phyloP scores from a whole-genome alignment of 2,888 invertebrate genomes.

The Keiferia lycopersicella region DNA sequence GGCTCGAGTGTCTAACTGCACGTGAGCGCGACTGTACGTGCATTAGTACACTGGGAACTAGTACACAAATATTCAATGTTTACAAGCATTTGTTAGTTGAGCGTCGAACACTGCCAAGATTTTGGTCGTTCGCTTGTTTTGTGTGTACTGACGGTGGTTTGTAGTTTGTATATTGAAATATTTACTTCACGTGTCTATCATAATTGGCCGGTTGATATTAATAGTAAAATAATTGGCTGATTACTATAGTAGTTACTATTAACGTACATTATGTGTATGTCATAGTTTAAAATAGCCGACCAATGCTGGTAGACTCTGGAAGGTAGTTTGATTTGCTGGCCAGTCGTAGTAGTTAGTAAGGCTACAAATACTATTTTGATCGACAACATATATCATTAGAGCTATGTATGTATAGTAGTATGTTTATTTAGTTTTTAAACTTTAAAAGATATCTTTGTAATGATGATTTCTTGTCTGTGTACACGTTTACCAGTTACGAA shows the following conservation, averaged over 20 bases:
- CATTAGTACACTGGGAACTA: not conserved
- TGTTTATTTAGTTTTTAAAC: no score
- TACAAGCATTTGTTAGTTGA: not conserved
- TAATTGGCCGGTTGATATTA: not conserved
- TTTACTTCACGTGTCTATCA: not conserved
- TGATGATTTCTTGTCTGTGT: not conserved
- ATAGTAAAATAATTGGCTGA: no score
- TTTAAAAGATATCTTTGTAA: no score
- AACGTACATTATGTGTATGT: no score
- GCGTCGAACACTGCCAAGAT: not conserved
- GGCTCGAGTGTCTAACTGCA: no score
- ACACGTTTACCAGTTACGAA: not conserved
- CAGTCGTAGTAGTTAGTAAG: not conserved
- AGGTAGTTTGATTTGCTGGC: not conserved
- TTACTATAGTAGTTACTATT: no score
- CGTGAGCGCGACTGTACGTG: no score
- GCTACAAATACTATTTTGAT: not conserved
- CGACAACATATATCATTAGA: no score
- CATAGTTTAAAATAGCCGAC: no score
- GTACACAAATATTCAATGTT: not conserved
- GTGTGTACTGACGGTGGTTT: not conserved
- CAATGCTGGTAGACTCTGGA: not conserved
- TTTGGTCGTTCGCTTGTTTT: constrained; percentile 1
- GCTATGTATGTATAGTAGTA: no score
- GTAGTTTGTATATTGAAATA: not conserved